These are phyloP conservation scores for Perccottus glenii DNA, from an alignment of 2,113 vertebrate genomes.

Conservation along the genomic window DNA sequence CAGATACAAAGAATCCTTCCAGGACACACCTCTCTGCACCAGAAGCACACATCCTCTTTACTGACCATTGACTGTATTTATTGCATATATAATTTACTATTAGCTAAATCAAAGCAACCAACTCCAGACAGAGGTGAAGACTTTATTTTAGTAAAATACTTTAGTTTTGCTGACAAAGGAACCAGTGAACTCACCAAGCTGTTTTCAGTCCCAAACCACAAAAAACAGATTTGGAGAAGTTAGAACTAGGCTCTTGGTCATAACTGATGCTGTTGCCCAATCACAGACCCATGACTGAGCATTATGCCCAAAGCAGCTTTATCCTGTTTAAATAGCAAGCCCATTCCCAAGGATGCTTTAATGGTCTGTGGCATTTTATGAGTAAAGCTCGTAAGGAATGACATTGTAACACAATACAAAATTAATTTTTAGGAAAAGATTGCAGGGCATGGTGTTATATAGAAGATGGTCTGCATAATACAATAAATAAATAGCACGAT, in stretches of 20 bases:
- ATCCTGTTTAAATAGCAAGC: not conserved
- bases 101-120: not conserved
- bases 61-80: not conserved
- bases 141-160: too few species aligned
- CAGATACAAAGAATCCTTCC: constrained; percentile 57
- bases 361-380: constrained; percentile 1
- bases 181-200: not conserved
- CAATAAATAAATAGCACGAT: not conserved
- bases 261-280: not conserved
- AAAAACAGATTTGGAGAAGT: not conserved
- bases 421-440: not conserved
- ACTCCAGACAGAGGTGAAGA: too few species aligned
- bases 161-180: too few species aligned
- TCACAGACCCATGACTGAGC: not conserved
- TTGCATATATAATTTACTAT: not conserved
- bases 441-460: not conserved
- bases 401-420: not conserved
- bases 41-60: constrained; percentile 9
- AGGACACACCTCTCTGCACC: constrained; percentile 25
- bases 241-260: not conserved
- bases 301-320: constrained; percentile 9
- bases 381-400: not conserved
- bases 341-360: constrained; percentile 2
- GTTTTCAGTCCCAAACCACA: too few species aligned
- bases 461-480: not conserved